Conservation (phyloP, 2,113 vertebrate species). For the Mesocricetus auratus region DNA sequence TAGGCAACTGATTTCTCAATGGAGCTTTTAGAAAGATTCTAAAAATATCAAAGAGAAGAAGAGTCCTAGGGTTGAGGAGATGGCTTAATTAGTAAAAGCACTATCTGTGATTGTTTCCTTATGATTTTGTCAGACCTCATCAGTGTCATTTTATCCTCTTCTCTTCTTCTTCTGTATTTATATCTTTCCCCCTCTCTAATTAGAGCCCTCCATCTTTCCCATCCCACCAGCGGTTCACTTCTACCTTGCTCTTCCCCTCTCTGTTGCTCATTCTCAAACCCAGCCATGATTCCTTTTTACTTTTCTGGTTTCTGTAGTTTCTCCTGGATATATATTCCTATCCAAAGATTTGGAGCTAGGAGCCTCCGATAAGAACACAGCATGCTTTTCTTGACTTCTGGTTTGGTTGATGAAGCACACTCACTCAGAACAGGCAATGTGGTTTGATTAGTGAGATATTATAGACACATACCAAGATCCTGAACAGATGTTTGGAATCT, state of each 20-base stretch:
- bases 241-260: not conserved
- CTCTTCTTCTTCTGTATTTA: not conserved
- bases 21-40: not conserved
- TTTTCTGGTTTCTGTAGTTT: not conserved
- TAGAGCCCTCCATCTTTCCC: too few relatives aligned
- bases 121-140: not conserved
- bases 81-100: not conserved
- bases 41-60: not conserved
- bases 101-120: not conserved
- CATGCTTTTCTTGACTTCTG: not conserved
- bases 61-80: not conserved
- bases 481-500: not conserved
- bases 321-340: not conserved
- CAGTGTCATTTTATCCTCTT: not conserved
- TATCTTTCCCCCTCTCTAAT: not conserved
- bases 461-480: not conserved
- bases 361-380: not conserved
- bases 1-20: not conserved
- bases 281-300: too few relatives aligned
- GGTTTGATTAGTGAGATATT: not conserved
- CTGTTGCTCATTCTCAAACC: not conserved
- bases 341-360: not conserved
- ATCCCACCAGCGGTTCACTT: not conserved
- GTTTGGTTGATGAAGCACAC: constrained; percentile 3
- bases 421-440: not conserved